These are phyloP conservation scores for Trilocha varians DNA, from an alignment of 2,888 invertebrate genomes.

Conservation along the genomic window DNA sequence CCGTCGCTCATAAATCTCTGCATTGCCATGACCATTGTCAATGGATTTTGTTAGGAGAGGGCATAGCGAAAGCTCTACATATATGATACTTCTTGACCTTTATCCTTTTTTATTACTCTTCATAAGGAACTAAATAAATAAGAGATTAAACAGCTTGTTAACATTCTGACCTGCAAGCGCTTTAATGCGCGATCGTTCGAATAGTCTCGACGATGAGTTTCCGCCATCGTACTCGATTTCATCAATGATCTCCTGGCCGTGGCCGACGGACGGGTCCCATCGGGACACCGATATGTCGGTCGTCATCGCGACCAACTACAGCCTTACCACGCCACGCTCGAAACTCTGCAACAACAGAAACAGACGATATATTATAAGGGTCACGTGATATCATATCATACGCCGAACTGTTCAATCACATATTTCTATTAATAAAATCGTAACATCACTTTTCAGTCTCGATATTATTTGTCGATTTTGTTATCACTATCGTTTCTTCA, in stretches of 20 bases:
- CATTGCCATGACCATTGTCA: no score
- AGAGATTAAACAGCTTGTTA: no score
- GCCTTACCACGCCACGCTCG: conserved; percentile 61
- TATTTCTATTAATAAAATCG: neutral
- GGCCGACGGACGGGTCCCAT: conserved; percentile 93
- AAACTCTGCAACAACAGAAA: conserved; percentile 40
- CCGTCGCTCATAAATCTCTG: no score
- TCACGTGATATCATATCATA: neutral
- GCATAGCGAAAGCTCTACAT: no score
- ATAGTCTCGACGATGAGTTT: conserved; percentile 98
- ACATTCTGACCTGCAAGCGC: conserved; percentile 89
- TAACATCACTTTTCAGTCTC: neutral
- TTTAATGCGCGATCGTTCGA: conserved; percentile 99
- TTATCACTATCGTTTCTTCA: no score
- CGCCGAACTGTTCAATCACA: neutral
- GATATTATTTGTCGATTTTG: no score
- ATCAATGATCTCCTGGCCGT: conserved; percentile 93
- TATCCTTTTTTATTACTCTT: no score
- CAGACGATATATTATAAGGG: no score
- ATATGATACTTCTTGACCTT: no score
- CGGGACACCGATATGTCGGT: conserved; percentile 98
- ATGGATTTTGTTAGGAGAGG: no score
- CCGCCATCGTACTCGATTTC: conserved; percentile 99
- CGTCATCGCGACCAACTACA: conserved; percentile 81
- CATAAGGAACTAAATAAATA: no score